A percentile compares a stretch with the other conserved stretches of the same genome.
Evolutionary conservation across 2,888 invertebrate genomes (phyloP).

Genomic region (Ormia ochracea): DNA sequence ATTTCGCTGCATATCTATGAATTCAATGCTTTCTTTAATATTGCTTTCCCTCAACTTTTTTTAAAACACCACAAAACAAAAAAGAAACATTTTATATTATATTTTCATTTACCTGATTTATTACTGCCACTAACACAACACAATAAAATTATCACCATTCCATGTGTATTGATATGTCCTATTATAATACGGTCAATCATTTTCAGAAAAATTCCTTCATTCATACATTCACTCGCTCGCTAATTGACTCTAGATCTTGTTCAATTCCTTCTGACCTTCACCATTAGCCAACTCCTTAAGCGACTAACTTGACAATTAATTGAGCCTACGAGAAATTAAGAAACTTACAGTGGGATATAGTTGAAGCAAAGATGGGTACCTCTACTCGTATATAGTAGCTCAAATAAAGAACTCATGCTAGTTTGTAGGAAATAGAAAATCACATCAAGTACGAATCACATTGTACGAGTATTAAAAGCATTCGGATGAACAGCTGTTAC

Average conservation of each 20-base stretch:
- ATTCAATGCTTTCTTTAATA: too few relatives aligned
- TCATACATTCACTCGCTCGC: not conserved
- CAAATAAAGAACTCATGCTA: too few relatives aligned
- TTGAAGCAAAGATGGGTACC: not conserved
- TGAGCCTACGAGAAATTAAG: not conserved
- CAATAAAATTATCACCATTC: conserved; percentile 43
- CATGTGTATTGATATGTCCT: conserved; percentile 14
- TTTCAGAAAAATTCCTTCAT: not conserved
- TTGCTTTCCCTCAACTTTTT: too few relatives aligned
- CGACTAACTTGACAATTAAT: not conserved
- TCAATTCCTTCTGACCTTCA: conserved; percentile 12
- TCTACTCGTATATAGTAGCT: too few relatives aligned
- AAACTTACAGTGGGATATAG: not conserved
- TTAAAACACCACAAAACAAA: too few relatives aligned
- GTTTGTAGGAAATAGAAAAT: too few relatives aligned
- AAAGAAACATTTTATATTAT: not conserved
- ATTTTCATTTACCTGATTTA: conserved; percentile 26
- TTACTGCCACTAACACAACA: conserved; percentile 33
- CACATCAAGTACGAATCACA: too few relatives aligned
- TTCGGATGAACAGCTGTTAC: too few relatives aligned
- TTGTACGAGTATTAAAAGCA: too few relatives aligned
- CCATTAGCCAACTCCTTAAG: conserved; percentile 28
- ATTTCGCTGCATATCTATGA: too few relatives aligned
- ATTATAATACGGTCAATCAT: not conserved
- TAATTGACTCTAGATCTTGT: not conserved